phyloP scores from a whole-genome alignment of 2,113 vertebrate genomes.

The Tenebrosternarchus preto region DNA sequence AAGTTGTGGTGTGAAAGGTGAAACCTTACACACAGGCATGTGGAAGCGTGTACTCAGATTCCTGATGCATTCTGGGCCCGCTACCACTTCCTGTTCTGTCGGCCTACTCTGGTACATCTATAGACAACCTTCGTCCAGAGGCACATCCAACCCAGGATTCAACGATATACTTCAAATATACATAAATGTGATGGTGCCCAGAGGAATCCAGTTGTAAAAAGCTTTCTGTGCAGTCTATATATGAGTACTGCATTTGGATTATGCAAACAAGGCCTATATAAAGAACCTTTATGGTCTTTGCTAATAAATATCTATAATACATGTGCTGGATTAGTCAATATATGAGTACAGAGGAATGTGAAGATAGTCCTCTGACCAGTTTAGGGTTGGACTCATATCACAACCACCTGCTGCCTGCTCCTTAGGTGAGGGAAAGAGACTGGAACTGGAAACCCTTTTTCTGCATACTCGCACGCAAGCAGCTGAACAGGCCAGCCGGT shows the following conservation, averaged over 20 bases:
- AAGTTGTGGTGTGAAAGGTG: constrained; percentile 56
- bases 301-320: not conserved
- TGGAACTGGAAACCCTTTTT: constrained; percentile 57
- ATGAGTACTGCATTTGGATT: not conserved
- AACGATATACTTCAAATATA: constrained; percentile 61
- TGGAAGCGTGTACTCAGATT: constrained; percentile 63
- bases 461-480: constrained; percentile 52
- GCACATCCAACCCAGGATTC: constrained; percentile 56
- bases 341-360: constrained; percentile 55
- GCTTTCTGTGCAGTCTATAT: not conserved
- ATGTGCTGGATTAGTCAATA: constrained; percentile 27
- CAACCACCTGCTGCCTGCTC: constrained; percentile 63
- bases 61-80: constrained; percentile 68
- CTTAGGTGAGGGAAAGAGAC: constrained; percentile 60
- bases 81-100: constrained; percentile 72
- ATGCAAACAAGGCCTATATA: constrained; percentile 21
- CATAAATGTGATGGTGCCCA: constrained; percentile 48
- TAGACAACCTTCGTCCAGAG: constrained; percentile 69
- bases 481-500: constrained; percentile 16
- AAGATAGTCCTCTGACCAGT: constrained; percentile 32
- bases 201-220: constrained; percentile 15
- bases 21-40: constrained; percentile 57
- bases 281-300: constrained; percentile 1
- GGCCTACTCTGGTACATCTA: constrained; percentile 56
- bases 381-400: constrained; percentile 53